These are phyloP conservation scores for Cistogaster globosa DNA, from an alignment of 2,888 invertebrate genomes.

Conservation along the genomic window DNA sequence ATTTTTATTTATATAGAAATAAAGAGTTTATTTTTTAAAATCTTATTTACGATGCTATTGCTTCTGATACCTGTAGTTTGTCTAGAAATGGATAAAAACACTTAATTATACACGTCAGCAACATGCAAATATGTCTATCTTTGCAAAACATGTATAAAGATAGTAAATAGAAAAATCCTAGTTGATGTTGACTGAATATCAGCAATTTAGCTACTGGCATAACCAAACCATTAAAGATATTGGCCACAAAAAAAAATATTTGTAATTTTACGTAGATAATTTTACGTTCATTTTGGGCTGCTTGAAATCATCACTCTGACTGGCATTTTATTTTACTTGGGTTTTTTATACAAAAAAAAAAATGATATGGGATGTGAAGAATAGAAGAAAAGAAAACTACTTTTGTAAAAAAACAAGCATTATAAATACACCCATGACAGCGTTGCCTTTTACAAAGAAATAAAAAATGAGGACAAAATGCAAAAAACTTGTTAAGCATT, in stretches of 20 bases:
- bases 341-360: slow-evolving; percentile 52
- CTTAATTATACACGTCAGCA: too few relatives aligned
- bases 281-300: slow-evolving; percentile 58
- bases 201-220: not conserved
- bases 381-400: not conserved
- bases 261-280: slow-evolving; percentile 60
- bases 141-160: too few relatives aligned
- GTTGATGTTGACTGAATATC: not conserved
- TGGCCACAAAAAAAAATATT: slow-evolving; percentile 30
- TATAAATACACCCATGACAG: not conserved
- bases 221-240: not conserved
- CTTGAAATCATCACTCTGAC: slow-evolving; percentile 60
- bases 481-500: slow-evolving; percentile 1
- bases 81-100: too few relatives aligned
- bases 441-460: not conserved
- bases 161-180: not conserved
- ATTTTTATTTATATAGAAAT: too few relatives aligned
- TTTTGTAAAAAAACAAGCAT: not conserved
- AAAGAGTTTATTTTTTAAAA: too few relatives aligned
- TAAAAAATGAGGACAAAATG: not conserved
- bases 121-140: too few relatives aligned
- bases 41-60: too few relatives aligned
- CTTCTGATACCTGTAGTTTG: too few relatives aligned
- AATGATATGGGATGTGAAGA: not conserved
- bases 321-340: not conserved